Base-by-base conservation (phyloP, 1,140 invertebrate genomes). In the Philotrypesis tridentata region DNA sequence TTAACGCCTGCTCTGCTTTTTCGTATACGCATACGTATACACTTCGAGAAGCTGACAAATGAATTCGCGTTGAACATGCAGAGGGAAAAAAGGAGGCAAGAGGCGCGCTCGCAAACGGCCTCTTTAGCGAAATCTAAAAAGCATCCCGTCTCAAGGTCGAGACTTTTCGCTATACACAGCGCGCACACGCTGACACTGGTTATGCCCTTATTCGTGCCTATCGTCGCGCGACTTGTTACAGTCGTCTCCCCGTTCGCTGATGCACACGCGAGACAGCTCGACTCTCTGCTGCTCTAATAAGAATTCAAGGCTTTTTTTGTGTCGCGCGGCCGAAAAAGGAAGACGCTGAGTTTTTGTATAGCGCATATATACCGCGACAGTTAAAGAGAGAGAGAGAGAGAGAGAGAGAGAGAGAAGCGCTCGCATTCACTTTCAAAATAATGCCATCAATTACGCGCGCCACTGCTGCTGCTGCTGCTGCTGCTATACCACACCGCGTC, bases 361-460 rank as follows among this genome's bases (percentile, higher is more conserved):
- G 6, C 48, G 21, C 2, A 14, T 17, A n/a, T n/a, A n/a, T n/a
- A n/a, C n/a, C n/a, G n/a, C n/a, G n/a, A n/a, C n/a, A n/a, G n/a
- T n/a, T n/a, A n/a, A n/a, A n/a, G n/a, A n/a, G n/a, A n/a, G n/a
- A n/a, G n/a, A n/a, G n/a, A n/a, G n/a, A n/a, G n/a, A n/a, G n/a
- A n/a, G n/a, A n/a, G n/a, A n/a, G n/a, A n/a, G n/a, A n/a, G n/a
- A n/a, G n/a, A n/a, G n/a, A n/a, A n/a, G n/a, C n/a, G n/a, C n/a
- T n/a, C n/a, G n/a, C 27, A 25, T 43, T 77, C 75, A 27, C 33
- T 77, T 65, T 65, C 5, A 43, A 67, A 43, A 77, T 77, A 40
- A 40, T 77, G 61, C 61, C 61, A 65, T 77, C 75, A 77, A 77
- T 77, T 77, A 67, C 33, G 27, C 7, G 61, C 74, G 61, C 74